Evolutionary conservation across 2,888 invertebrate species (phyloP).

Genomic region (Nezara viridula): DNA sequence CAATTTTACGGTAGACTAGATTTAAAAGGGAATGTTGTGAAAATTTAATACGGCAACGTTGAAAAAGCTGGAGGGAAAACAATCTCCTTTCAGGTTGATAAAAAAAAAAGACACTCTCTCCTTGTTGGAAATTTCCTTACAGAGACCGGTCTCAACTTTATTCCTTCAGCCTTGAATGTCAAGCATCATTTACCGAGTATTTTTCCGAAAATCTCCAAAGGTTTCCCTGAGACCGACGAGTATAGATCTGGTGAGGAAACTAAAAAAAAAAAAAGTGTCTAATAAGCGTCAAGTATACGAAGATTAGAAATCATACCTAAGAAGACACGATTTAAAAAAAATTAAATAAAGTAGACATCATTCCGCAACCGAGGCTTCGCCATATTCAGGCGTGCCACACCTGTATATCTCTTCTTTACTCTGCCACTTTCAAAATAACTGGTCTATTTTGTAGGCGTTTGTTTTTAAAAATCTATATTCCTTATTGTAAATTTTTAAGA

Average conservation of each 20-base stretch:
- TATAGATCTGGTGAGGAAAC: neutral
- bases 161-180: neutral
- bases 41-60: conserved; percentile 25
- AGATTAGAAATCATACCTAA: too few species aligned
- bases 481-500: too few species aligned
- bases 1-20: conserved; percentile 4
- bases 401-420: too few species aligned
- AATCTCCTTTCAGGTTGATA: conserved; percentile 27
- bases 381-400: too few species aligned
- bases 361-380: too few species aligned
- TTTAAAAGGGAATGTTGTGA: conserved; percentile 27
- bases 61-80: conserved; percentile 22
- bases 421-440: too few species aligned
- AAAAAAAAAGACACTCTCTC: neutral
- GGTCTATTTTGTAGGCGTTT: too few species aligned
- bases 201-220: neutral
- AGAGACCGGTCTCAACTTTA: neutral
- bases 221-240: neutral
- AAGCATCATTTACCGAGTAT: conserved; percentile 6
- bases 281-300: neutral
- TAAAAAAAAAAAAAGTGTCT: neutral
- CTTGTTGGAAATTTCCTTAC: conserved; percentile 13
- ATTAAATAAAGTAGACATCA: too few species aligned
- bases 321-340: too few species aligned
- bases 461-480: too few species aligned